Evolutionary conservation across 1,140 invertebrate species (phyloP).

Genomic region (Trinorchestia longiramus): DNA sequence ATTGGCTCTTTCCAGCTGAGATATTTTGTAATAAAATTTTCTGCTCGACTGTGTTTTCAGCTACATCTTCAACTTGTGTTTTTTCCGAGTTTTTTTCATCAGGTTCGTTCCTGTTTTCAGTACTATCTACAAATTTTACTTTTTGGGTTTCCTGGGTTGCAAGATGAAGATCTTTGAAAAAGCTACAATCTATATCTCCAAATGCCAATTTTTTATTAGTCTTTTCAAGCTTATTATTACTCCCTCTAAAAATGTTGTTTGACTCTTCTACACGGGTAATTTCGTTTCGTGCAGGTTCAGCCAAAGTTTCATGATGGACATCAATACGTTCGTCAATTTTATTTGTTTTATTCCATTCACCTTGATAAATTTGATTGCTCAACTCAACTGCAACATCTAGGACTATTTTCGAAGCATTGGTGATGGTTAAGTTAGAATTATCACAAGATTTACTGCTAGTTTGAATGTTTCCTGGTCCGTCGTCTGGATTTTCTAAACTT

Average conservation of each 20-base stretch:
- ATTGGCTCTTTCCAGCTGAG: not conserved
- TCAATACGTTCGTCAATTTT: not conserved
- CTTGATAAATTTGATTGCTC: not conserved
- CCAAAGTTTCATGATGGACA: not conserved
- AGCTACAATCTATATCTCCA: constrained; percentile 33
- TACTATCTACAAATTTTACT: not conserved
- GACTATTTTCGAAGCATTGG: not conserved
- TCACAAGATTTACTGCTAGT: not conserved
- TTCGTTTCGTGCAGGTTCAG: not conserved
- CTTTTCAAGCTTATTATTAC: not conserved
- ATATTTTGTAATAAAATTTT: not conserved
- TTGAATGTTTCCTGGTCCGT: not conserved
- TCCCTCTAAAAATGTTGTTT: not conserved
- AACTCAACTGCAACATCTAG: constrained; percentile 9
- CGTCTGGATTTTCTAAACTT: constrained; percentile 31
- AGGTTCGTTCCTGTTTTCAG: not conserved
- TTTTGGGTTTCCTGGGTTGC: not conserved
- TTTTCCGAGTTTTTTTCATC: not conserved
- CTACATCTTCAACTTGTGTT: not conserved
- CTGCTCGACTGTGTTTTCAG: not conserved
- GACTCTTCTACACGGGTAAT: not conserved
- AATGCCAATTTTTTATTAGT: not conserved
- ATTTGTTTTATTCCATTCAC: not conserved
- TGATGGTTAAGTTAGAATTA: not conserved
- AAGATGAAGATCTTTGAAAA: constrained; percentile 8